Base-by-base conservation (phyloP, 2,888 invertebrate species). In the Hanleya hanleyi region DNA sequence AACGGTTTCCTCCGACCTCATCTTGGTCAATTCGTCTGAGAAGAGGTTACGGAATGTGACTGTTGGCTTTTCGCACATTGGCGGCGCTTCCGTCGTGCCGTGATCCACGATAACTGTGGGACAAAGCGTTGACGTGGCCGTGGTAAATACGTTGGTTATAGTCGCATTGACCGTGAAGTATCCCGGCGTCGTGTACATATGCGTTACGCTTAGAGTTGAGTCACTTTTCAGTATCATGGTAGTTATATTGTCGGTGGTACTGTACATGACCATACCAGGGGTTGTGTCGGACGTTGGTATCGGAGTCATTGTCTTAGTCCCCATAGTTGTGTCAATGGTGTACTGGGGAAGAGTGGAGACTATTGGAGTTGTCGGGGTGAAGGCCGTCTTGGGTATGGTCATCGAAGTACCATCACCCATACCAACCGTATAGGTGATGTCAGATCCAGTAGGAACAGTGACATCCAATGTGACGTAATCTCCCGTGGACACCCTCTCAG, bases 371-470 rank as follows among this genome's bases (percentile, higher is more conserved):
- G 35, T 36, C n/a, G 64, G 35, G 2, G 36, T 64, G 36, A 67
- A 29, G 22, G 50, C 49, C 3, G 65, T 36, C 50, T 68, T 69
- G n/a, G 73, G 71, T 37, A 84, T 77, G 0, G 81, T 77, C 67
- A 85, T 83, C 0, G 75, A 77, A 26, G 80, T 81, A 1, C 81
- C 83, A 67, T 86, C 86, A 4, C 83, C 86, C 65, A 86, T 84
- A 36, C 83, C 75, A 6, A 86, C 69, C n/a, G 69, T 69, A 67
- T 83, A 87, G 1, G 79, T 79, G n/a, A 82, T 82, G 62, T 84
- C 83, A 22, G 86, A 83, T 0, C 90, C 90, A 9, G 77, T 80
- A 0, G 87, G 87, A 51, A 84, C 83, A 6, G 80, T 79, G 2
- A 89, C 75, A 0, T 74, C 71, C n/a, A 83, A 77, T n/a, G 74